These are phyloP conservation scores for Andrena haemorrhoa DNA, from an alignment of 2,888 invertebrate genomes.

Conservation along the genomic window DNA sequence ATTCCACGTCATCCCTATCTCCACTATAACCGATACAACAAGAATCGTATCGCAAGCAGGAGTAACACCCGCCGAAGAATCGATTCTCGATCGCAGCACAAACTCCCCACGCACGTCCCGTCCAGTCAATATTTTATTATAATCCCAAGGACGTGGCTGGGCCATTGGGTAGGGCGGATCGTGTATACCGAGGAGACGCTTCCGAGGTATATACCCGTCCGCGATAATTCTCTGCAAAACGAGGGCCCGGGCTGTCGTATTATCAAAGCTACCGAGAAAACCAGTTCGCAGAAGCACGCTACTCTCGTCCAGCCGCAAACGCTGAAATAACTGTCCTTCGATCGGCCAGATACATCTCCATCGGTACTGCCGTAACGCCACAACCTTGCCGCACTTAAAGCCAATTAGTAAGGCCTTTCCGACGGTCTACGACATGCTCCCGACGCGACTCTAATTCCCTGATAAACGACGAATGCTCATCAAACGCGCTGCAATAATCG, in stretches of 20 bases:
- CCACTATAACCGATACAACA: not conserved
- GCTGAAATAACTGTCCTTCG: conserved; percentile 70
- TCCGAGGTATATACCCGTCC: conserved; percentile 22
- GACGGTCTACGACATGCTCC: conserved; percentile 11
- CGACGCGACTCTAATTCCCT: conserved; percentile 35
- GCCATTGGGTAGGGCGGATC: not conserved
- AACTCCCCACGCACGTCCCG: not conserved
- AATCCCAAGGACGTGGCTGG: conserved; percentile 51
- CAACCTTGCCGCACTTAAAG: conserved; percentile 61
- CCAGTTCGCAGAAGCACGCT: conserved; percentile 63
- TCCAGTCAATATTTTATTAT: conserved; percentile 49
- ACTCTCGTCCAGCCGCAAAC: conserved; percentile 35
- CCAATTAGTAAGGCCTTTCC: conserved; percentile 61
- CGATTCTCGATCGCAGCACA: conserved; percentile 11
- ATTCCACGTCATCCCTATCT: not conserved
- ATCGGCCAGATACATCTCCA: conserved; percentile 65
- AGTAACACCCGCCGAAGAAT: not conserved
- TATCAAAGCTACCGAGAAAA: conserved; percentile 69
- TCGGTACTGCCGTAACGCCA: conserved; percentile 46
- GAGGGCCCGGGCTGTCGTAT: conserved; percentile 61
- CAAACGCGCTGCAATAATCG: conserved; percentile 14
- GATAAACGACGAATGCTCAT: conserved; percentile 20
- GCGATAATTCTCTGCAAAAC: conserved; percentile 62
- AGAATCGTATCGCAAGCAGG: not conserved
- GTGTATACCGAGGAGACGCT: conserved; percentile 36